Evolutionary conservation across 1,140 invertebrate genomes (phyloP).

Genomic region (Asobara japonica): DNA sequence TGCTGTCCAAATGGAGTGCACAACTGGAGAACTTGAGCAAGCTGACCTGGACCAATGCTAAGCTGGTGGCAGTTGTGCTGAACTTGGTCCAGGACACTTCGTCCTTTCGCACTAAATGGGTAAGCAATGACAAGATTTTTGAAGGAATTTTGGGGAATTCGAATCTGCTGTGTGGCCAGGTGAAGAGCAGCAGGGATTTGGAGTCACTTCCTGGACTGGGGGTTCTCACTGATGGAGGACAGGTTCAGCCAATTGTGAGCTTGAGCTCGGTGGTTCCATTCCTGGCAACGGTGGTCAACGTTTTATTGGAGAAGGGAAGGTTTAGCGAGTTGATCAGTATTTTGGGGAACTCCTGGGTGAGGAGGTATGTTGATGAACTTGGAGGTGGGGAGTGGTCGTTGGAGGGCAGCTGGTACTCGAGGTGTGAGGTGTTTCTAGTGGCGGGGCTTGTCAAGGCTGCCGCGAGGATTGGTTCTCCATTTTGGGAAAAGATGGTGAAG

Average conservation of each 20-base stretch:
- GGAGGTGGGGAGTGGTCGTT: conserved; percentile 51
- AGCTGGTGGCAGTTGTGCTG: conserved; percentile 53
- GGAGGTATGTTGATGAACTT: conserved; percentile 51
- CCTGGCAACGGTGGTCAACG: conserved; percentile 42
- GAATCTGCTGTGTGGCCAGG: conserved; percentile 53
- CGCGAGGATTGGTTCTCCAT: too few species aligned
- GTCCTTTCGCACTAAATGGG: conserved; percentile 43
- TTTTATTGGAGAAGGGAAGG: conserved; percentile 37
- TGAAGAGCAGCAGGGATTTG: conserved; percentile 46
- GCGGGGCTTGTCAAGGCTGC: conserved; percentile 45
- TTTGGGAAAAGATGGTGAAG: too few species aligned
- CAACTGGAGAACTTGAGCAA: conserved; percentile 50
- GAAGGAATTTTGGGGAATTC: conserved; percentile 48
- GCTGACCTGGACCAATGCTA: conserved; percentile 54
- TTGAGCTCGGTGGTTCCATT: conserved; percentile 52
- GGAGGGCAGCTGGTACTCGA: conserved; percentile 59
- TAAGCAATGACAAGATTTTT: conserved; percentile 50
- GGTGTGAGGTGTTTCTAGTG: conserved; percentile 54
- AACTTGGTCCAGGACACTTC: conserved; percentile 42
- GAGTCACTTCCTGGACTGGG: conserved; percentile 52
- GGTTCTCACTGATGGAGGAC: conserved; percentile 50
- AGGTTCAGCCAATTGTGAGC: conserved; percentile 54
- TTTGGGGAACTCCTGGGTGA: conserved; percentile 41
- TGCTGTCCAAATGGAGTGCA: conserved; percentile 58
- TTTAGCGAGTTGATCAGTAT: conserved; percentile 40